Conservation (phyloP, 30 jellyfish, hydroid and myxozoan species). For the Sanderia malayensis region DNA sequence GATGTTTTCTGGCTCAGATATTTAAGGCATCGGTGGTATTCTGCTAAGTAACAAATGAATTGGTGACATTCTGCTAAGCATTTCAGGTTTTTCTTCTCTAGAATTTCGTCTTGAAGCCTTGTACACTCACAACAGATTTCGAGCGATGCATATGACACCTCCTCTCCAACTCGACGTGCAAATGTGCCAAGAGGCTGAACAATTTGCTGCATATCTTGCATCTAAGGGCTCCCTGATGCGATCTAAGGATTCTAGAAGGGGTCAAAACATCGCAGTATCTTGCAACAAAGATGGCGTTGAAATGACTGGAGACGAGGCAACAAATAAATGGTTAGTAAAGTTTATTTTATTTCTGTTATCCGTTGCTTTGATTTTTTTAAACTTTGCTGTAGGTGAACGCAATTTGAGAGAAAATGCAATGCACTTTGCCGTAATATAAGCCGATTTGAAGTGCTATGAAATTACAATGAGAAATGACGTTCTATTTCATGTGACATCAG, state of each 20-base stretch:
- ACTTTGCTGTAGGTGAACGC: too few relatives aligned
- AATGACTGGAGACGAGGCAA: conserved; percentile 89
- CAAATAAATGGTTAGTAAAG: conserved; percentile 69
- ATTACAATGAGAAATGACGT: too few relatives aligned
- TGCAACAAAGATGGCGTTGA: conserved; percentile 74
- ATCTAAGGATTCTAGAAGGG: conserved; percentile 46
- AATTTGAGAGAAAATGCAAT: too few relatives aligned
- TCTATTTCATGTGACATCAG: too few relatives aligned
- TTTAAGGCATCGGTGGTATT: too few relatives aligned
- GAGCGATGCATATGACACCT: conserved; percentile 79
- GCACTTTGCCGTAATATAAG: too few relatives aligned
- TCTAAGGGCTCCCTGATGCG: conserved; percentile 71
- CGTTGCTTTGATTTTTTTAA: too few relatives aligned
- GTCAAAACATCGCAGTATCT: conserved; percentile 75
- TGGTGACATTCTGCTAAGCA: too few relatives aligned
- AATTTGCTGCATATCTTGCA: conserved; percentile 72
- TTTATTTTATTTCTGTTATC: neutral
- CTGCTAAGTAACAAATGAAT: too few relatives aligned
- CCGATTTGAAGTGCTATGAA: too few relatives aligned
- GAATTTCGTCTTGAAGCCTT: conserved; percentile 82
- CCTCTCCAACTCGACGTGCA: conserved; percentile 74
- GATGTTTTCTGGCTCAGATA: too few relatives aligned
- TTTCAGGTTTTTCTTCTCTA: conserved; percentile 9
- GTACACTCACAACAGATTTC: conserved; percentile 68
- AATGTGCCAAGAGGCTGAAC: conserved; percentile 79